phyloP scores from a whole-genome alignment of 2,113 vertebrate genomes.

The Emydura subglobosa region DNA sequence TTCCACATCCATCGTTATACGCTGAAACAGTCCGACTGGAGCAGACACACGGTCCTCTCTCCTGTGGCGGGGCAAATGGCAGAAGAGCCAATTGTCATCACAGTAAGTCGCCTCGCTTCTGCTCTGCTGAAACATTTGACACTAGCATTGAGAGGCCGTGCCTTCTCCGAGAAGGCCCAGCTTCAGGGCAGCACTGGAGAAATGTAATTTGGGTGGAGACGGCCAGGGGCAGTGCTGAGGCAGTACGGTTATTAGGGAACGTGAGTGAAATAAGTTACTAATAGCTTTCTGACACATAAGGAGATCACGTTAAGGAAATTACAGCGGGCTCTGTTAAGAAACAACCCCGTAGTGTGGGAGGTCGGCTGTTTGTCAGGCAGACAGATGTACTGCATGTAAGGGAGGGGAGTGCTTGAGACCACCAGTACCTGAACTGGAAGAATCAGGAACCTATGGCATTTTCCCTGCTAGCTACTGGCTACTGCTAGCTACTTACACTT shows the following conservation, averaged over 20 bases:
- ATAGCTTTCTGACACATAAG: not conserved
- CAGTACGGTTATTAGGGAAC: not conserved
- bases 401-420: not conserved
- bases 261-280: not conserved
- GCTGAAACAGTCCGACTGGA: not conserved
- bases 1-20: fast-evolving
- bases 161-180: conserved; percentile 18
- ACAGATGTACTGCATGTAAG: not conserved
- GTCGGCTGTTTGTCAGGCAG: not conserved
- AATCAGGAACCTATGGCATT: not conserved
- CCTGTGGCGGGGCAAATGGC: not conserved
- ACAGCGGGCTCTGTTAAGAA: not conserved
- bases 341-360: not conserved
- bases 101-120: not conserved
- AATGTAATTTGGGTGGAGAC: not conserved
- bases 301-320: not conserved
- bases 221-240: fast-evolving
- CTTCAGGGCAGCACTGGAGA: not conserved
- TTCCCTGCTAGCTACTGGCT: not conserved
- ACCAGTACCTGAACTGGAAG: fast-evolving
- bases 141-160: not conserved
- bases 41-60: not conserved
- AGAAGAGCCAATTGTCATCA: not conserved
- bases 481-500: not conserved
- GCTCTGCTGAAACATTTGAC: not conserved